Base-by-base conservation (phyloP, 2,797 vertebrate species). In the Oreortyx pictus region DNA sequence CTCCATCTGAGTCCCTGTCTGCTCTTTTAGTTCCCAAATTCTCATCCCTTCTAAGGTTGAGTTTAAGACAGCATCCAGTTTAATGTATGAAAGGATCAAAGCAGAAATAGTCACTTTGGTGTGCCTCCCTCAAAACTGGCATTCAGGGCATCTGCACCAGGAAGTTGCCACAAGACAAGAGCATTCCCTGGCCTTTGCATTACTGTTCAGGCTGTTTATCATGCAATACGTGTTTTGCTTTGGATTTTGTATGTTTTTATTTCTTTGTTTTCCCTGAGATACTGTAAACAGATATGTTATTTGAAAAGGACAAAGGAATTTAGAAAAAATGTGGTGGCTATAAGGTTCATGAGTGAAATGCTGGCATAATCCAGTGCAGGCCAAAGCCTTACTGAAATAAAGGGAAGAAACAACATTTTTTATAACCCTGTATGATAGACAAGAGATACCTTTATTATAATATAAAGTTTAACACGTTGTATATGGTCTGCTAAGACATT, bases 71-170 rank as follows among this genome's bases (percentile, higher is more conserved):
- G n/a, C 31, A 19, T 35, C 15, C 9, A 59, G 31, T 60, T 92
- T 33, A 65, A 86, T 78, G 64, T n/a, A 70, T 14, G 37, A 82
- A 83, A 88, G 27, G 41, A 93, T 92, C 47, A 62, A 92, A 84
- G 27, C 37, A 14, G 49, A 83, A 91, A 33, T 17, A 82, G 20
- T 57, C 0, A 1, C 14, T 77, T 76, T 44, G 33, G 16, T 78
- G 75, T 73, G 22, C 33, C 41, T 76, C 8, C n/a, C 0, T 60
- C 35, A 76, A 76, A 74, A 77, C 25, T 77, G 65, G 8, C 52
- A 82, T 90, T 90, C 23, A 33, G 41, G 41, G 16, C 14, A 50
- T 77, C 70, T 86, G 35, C 25, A 31, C 25, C 15, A 76, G n/a
- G 54, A 80, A 89, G 13, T 4, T 47, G 77, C 29, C 35, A 64